Conservation (phyloP, 2,113 vertebrate species). For the Pantherophis guttatus region DNA sequence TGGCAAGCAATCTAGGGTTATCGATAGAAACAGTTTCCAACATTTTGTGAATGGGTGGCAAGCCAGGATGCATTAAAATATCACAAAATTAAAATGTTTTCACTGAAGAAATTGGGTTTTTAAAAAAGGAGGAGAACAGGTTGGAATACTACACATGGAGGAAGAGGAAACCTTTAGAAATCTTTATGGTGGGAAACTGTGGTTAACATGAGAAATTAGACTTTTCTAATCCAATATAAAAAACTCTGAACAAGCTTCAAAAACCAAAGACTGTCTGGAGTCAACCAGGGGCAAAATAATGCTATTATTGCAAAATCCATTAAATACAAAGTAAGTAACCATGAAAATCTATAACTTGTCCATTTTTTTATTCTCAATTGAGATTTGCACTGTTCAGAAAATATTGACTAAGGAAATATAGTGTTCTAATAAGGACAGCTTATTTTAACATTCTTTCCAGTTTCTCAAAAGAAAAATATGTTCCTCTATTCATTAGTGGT, state of each 20-base stretch:
- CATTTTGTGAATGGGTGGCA: neutral
- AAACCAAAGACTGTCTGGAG: conserved; percentile 16
- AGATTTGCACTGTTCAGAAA: conserved; percentile 29
- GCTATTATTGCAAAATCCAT: neutral
- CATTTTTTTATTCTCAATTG: conserved; percentile 15
- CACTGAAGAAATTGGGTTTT: neutral
- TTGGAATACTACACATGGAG: neutral
- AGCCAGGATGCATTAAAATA: neutral
- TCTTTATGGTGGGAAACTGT: neutral
- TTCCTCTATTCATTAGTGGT: conserved; percentile 11
- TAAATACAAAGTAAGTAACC: conserved; percentile 1
- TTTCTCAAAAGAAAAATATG: conserved; percentile 23
- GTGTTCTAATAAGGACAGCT: neutral
- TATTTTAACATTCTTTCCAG: neutral
- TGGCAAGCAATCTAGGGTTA: neutral
- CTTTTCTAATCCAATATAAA: conserved; percentile 31
- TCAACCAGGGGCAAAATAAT: neutral
- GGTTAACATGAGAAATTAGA: neutral
- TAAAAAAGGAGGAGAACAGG: neutral
- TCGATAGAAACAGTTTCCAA: neutral
- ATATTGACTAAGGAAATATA: conserved; percentile 21
- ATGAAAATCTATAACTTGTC: neutral
- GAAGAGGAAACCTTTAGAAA: neutral
- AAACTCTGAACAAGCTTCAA: neutral
- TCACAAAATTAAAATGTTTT: neutral